phyloP scores from a whole-genome alignment of 2,797 vertebrate genomes.

The Botia almorhae region DNA sequence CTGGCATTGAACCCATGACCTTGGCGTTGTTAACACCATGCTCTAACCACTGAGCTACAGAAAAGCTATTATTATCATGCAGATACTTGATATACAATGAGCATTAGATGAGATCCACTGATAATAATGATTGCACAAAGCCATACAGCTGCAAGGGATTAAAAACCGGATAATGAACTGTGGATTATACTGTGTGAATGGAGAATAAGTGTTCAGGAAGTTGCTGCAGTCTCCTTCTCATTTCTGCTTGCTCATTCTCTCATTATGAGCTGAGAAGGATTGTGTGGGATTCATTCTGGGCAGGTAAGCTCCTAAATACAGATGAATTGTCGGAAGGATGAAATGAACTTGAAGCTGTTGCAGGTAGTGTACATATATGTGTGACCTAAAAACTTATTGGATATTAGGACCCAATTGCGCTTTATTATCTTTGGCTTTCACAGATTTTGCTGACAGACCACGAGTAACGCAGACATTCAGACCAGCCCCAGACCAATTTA shows the following conservation, averaged over 20 bases:
- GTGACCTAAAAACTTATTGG: conserved; percentile 1
- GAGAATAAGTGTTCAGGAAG: neutral
- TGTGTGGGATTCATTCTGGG: neutral
- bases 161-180: conserved; percentile 5
- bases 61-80: neutral
- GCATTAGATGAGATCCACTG: neutral
- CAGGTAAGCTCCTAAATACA: neutral
- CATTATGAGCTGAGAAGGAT: conserved; percentile 1
- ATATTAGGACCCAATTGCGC: conserved; percentile 4
- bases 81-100: neutral
- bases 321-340: neutral
- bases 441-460: conserved; percentile 22
- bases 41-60: no score
- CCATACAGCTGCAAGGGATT: neutral
- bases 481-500: conserved; percentile 30
- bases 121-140: neutral
- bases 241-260: conserved; percentile 15
- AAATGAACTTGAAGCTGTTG: neutral
- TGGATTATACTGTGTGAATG: neutral
- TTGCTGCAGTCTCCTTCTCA: neutral
- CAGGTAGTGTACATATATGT: conserved; percentile 8
- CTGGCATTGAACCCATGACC: no score
- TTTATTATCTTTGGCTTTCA: neutral
- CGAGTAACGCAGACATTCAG: conserved; percentile 14
- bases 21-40: no score